Evolutionary conservation across 1,140 invertebrate genomes (phyloP), one percentile per base, ranked within the genome.

Genomic region (Bombus huntii): DNA sequence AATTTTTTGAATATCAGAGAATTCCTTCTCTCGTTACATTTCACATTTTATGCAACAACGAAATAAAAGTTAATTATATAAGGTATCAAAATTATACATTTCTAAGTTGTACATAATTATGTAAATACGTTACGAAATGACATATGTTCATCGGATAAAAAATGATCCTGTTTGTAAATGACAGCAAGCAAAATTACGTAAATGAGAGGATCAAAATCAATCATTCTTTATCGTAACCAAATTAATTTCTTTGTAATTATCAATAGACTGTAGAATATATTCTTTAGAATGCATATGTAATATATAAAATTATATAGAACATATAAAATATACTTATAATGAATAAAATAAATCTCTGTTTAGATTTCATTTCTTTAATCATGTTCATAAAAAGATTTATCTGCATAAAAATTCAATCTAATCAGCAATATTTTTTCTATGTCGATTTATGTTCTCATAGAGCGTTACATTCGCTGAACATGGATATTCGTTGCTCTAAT

Each of bases 111-210:
- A 81, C 12, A 73, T 59, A 73, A 18, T 3, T 44, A 74, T 81
- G 70, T 81, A 81, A 81, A 81, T 81, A 81, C 13, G 22, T 81
- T 42, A 39, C 10, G 37, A 72, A 59, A 34, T 25, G 73, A 31
- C 18, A 59, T 28, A 22, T 31, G 25, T 59, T 10, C 12, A 13
- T 28, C 12, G 0, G 28, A 39, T 39, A 39, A 25, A 37, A 53
- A 68, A 70, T 28, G 22, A 39, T 70, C 10, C 37, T 2, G 12
- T n/a, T n/a, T 13, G 5, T 4, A n/a, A n/a, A 13, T 1, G 3
- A 39, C 25, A 9, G 34, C 9, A 70, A 68, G 3, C 6, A 25
- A 34, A 10, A 37, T 37, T 37, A 31, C 8, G 8, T 22, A 68
- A 9, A 25, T 37, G 6, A 9, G 9, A 8, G 13, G n/a, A 66